phyloP scores from a whole-genome alignment of 2,888 invertebrate genomes.

The Eupithecia vulgata region DNA sequence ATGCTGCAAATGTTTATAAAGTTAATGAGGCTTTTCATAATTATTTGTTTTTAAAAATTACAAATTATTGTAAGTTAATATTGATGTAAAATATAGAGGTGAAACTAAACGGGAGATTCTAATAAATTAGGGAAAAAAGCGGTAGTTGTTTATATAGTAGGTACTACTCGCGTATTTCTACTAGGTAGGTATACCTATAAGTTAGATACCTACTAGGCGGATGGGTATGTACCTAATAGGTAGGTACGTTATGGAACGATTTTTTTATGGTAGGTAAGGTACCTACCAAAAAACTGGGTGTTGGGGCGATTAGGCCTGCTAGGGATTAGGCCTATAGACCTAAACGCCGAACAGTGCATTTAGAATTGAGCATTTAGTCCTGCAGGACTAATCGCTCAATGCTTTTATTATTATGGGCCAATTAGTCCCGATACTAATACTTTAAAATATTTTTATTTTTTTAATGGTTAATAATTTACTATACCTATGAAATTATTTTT shows the following conservation, averaged over 20 bases:
- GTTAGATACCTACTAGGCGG: too few relatives aligned
- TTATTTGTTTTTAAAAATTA: not conserved
- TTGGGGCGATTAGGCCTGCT: too few relatives aligned
- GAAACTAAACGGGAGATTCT: not conserved
- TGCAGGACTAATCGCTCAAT: too few relatives aligned
- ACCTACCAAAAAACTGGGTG: too few relatives aligned
- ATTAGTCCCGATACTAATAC: too few relatives aligned
- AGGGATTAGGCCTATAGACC: too few relatives aligned
- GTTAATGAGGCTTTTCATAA: not conserved
- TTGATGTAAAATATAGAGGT: not conserved
- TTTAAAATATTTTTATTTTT: too few relatives aligned
- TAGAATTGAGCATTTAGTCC: too few relatives aligned
- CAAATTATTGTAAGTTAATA: not conserved
- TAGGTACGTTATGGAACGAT: too few relatives aligned
- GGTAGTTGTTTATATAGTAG: slow-evolving; percentile 28
- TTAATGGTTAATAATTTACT: not conserved
- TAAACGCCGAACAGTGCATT: too few relatives aligned
- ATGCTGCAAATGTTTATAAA: not conserved
- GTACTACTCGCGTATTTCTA: slow-evolving; percentile 13
- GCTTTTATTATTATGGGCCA: too few relatives aligned
- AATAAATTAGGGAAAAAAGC: not conserved
- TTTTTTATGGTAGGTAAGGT: not conserved
- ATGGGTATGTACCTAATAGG: too few relatives aligned
- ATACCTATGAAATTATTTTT: not conserved
- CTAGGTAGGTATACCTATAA: not conserved